These are phyloP conservation scores for Turritopsis dohrnii DNA, from an alignment of 30 jellyfish, hydroid and myxozoan genomes.

Conservation along the genomic window DNA sequence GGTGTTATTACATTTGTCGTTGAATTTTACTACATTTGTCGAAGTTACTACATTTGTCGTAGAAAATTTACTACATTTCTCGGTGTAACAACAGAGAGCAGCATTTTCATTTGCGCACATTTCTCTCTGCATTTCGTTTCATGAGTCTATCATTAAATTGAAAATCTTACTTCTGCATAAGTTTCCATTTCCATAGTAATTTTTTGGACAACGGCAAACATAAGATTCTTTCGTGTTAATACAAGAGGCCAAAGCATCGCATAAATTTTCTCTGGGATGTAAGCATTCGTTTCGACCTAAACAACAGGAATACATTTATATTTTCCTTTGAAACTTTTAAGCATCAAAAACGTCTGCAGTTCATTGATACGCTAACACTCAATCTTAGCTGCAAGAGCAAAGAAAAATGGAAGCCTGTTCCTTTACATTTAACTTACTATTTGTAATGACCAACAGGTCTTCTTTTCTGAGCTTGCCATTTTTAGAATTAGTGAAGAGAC, in stretches of 20 bases:
- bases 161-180: constrained; percentile 51
- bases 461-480: background rate
- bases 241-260: constrained; percentile 63
- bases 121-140: no score
- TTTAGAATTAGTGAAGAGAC: background rate
- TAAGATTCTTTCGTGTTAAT: constrained; percentile 50
- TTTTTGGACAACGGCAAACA: constrained; percentile 55
- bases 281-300: constrained; percentile 45
- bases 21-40: no score
- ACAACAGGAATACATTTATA: background rate
- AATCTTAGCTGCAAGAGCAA: no score
- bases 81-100: no score
- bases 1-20: no score
- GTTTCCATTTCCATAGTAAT: constrained; percentile 58
- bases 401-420: no score
- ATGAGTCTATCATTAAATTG: no score
- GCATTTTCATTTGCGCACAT: no score
- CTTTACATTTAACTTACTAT: background rate
- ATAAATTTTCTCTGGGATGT: constrained; percentile 31
- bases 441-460: background rate
- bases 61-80: no score
- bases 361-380: no score
- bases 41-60: no score
- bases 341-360: background rate
- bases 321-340: no score